Evolutionary conservation across 1,140 invertebrate genomes (phyloP), one percentile per base, ranked within the genome.

Genomic region (Ceratosolen solmsi): DNA sequence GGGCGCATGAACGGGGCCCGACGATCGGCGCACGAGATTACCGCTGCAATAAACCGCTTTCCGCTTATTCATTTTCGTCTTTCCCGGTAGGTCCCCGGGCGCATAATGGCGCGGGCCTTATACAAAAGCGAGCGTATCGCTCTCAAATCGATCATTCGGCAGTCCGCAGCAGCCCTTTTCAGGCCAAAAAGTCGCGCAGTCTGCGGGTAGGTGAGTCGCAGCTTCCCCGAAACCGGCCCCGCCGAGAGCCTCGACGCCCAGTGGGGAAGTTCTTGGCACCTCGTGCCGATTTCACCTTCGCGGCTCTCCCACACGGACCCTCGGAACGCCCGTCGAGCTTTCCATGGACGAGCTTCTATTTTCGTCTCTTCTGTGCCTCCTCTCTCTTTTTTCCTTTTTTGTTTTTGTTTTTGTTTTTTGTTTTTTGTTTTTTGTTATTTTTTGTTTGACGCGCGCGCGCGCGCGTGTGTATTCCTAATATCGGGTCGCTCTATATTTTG

Each of bases 231-330:
- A 80, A 7, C 27, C 15, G 36, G 4, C 27, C 27, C 30, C 5
- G n/a, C n/a, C n/a, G n/a, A 41, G 65, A 70, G 13, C 8, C 65
- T 49, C 30, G 65, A 41, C 25, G 41, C n/a, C 13, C 79, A 75
- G 72, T 74, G 54, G 79, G 79, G 79, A 80, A 75, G 71, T 80
- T 73, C 70, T 80, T 81, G 80, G 72, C 79, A 74, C 79, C 72
- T 80, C 27, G 38, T n/a, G 2, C 27, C 36, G 73, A 76, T 76
- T 76, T 41, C 36, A 60, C 56, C 22, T 76, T 49, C 20, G 27
- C 17, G 38, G 63, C 63, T 54, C 75, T 54, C n/a, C n/a, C 75
- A 65, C 75, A 51, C 54, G 75, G 22, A 25, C 36, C 0, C 13
- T n/a, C 9, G 38, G 54, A 51, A 72, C 78, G 33, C 70, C 78